Conservation (phyloP, 2,888 invertebrate genomes). For the Hecatera dysodea region DNA sequence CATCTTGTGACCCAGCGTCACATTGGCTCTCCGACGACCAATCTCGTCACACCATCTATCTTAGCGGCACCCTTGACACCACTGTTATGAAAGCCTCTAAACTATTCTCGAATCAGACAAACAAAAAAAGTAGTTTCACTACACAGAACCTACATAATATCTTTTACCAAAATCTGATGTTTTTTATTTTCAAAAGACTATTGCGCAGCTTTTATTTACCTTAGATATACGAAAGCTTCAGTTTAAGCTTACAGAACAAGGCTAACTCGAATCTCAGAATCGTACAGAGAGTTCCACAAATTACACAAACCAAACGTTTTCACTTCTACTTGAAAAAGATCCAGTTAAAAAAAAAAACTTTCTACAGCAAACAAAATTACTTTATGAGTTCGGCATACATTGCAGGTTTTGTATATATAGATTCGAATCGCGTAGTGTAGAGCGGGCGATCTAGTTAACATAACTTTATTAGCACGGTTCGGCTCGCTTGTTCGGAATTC, state of each 20-base stretch:
- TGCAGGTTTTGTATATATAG: slow-evolving; percentile 34
- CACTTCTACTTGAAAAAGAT: slow-evolving; percentile 34
- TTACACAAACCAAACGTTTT: slow-evolving; percentile 26
- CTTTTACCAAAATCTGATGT: too few relatives aligned
- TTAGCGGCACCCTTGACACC: too few relatives aligned
- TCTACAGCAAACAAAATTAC: slow-evolving; percentile 38
- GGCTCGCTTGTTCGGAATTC: slow-evolving; percentile 63
- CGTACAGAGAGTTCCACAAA: slow-evolving; percentile 25
- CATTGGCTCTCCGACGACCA: too few relatives aligned
- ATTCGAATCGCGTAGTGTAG: slow-evolving; percentile 42
- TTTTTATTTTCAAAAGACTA: too few relatives aligned
- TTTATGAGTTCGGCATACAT: slow-evolving; percentile 40
- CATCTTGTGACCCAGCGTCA: too few relatives aligned
- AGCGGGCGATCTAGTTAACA: slow-evolving; percentile 61
- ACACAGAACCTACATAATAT: too few relatives aligned
- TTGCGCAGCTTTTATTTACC: too few relatives aligned
- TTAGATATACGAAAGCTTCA: background rate
- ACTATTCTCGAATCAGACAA: too few relatives aligned
- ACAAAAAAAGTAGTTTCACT: too few relatives aligned
- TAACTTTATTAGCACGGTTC: slow-evolving; percentile 63
- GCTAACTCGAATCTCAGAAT: slow-evolving; percentile 7
- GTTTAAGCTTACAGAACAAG: background rate
- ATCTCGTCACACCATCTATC: too few relatives aligned
- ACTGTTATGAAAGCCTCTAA: too few relatives aligned
- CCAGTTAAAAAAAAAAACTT: slow-evolving; percentile 40